Base-by-base conservation (phyloP, 2,797 vertebrate genomes). In the Phataginus tetradactyla region DNA sequence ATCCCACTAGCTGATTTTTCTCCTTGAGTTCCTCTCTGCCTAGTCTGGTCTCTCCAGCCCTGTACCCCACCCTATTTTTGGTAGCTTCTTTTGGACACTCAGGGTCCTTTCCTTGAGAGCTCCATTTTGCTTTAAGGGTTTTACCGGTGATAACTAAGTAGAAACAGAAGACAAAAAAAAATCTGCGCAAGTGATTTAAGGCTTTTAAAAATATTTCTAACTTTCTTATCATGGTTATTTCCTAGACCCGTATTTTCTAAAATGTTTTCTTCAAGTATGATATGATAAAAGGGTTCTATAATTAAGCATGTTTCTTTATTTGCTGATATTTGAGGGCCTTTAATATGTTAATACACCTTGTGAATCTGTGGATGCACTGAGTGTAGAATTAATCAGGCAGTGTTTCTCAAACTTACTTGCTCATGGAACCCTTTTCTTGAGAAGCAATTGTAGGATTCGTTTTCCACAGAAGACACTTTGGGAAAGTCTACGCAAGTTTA, bases 1-100 rank as follows among this genome's bases (percentile, higher is more conserved):
- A 63, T 92, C 25, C 34, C 55, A 85, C 92, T 77, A 89, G 72
- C 32, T 95, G 94, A 88, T 68, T 94, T 96, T 95, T 95, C 57
- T 69, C 37, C 79, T 79, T 97, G 83, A 95, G 13, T 71, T 96
- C 20, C 63, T 91, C 74, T 96, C 63, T 88, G 81, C 86, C 59
- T 90, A 29, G 59, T 39, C n/a, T 25, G 45, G 6, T 86, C 75
- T 75, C 53, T 77, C 61, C 64, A 90, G 84, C 51, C 13, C 34
- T 95, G 94, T 45, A 55, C 71, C 20, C 37, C 49, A 39, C 9
- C 32, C 6, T 66, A 61, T 63, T 84, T 66, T 96, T 66, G 83
- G 59, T 66, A 74, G 39, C 18, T 81, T 51, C 49, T 77, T 4
- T 63, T 83, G 69, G 64, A 55, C 20, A 69, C 42, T 85, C 37